Evolutionary conservation across 2,113 vertebrate genomes (phyloP), one percentile per base, ranked within the genome.

Genomic region (Phylloscopus trochiloides): DNA sequence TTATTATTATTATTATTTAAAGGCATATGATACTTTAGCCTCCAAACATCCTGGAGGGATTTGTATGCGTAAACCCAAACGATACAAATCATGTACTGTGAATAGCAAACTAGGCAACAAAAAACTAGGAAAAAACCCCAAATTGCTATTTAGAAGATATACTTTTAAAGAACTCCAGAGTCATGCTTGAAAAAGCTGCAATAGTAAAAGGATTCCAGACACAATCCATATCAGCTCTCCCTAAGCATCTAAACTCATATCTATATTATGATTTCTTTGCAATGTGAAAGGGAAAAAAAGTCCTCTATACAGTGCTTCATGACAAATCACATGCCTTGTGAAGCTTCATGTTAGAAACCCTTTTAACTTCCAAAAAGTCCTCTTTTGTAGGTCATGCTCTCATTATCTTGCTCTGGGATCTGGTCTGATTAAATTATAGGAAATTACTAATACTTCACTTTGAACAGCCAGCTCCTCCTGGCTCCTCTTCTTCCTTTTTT

Each of bases 381-480:
- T 96, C 83, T 86, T 97, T 97, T 97, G 94, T 97, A 98, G 96
- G 97, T 98, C 98, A 98, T 81, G 95, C 94, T 97, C 95, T 97
- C 97, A 97, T 98, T 98, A 98, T 97, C 97, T 97, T 94, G 97
- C 94, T 97, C 97, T 97, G 96, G 59, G 84, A 97, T 97, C 95
- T 97, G 63, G 94, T 97, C 96, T 98, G 97, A 98, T 97, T 98
- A 97, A 98, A 98, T 98, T 98, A 98, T 91, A 97, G 97, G 97
- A 97, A 98, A 98, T 97, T 97, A 97, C 95, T 93, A 97, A 98
- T 96, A 93, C 86, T 96, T 97, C 97, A 96, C 93, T 97, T 96
- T 67, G 96, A 97, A 97, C 88, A 95, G 92, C 62, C 66, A 92
- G 92, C 91, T 94, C 75, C 94, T 95, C 76, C 93, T 89, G 95